phyloP scores from a whole-genome alignment of 2,888 invertebrate genomes.

The Charanyca ferruginea region DNA sequence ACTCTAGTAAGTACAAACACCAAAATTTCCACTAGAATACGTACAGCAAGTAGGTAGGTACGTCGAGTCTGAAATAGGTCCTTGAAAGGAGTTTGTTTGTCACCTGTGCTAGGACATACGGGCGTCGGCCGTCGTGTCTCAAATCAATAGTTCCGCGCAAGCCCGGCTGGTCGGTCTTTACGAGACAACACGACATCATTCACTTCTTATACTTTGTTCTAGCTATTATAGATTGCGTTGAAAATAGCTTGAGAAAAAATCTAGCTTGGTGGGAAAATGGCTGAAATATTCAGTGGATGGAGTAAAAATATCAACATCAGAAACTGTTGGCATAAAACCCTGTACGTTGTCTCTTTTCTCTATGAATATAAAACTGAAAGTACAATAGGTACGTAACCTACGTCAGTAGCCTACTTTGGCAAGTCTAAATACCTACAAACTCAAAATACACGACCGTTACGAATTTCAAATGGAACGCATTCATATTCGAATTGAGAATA shows the following conservation, averaged over 20 bases:
- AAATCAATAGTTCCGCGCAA: conserved; percentile 86
- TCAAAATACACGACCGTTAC: conserved; percentile 46
- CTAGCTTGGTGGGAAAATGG: conserved; percentile 3
- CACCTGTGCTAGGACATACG: conserved; percentile 74
- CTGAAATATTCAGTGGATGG: not conserved
- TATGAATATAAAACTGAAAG: not conserved
- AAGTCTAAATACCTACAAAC: conserved; percentile 16
- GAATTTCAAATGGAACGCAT: conserved; percentile 55
- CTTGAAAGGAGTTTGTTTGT: conserved; percentile 68
- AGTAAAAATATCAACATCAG: too few species aligned
- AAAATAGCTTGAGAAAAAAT: not conserved
- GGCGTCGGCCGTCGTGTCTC: conserved; percentile 76
- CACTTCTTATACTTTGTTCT: conserved; percentile 56
- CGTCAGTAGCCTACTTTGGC: not conserved
- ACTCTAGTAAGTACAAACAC: not conserved
- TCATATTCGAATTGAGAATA: conserved; percentile 60
- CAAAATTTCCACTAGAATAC: not conserved
- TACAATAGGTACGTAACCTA: conserved; percentile 8
- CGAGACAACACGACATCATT: conserved; percentile 68
- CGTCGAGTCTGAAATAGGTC: not conserved
- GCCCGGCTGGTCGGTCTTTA: conserved; percentile 69
- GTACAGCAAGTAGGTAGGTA: not conserved
- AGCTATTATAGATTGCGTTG: conserved; percentile 14
- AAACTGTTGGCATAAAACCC: too few species aligned
- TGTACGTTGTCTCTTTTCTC: not conserved